Conservation (phyloP, 1,140 invertebrate species). For the Cydia splendana region DNA sequence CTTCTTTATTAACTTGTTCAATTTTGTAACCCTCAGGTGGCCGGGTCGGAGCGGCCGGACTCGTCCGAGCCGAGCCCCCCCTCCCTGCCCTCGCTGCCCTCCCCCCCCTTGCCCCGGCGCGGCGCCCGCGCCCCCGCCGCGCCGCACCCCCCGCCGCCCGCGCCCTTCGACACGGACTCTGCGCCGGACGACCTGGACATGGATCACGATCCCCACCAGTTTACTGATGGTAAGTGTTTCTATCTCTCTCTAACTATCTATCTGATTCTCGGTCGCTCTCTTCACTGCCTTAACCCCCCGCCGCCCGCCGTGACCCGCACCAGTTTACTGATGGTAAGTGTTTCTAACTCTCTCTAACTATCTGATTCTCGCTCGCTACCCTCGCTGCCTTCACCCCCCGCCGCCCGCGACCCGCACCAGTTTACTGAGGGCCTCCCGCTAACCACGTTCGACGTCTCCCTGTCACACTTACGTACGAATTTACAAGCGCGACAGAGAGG, state of each 20-base stretch:
- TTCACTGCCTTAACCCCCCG: slow-evolving; percentile 43
- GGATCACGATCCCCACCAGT: slow-evolving; percentile 43
- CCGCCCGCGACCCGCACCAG: no score
- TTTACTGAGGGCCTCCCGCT: no score
- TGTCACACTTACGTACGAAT: no score
- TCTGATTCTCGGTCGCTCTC: slow-evolving; percentile 3
- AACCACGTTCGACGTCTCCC: no score
- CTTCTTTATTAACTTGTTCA: no score
- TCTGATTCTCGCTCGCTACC: no score
- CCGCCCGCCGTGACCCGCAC: slow-evolving; percentile 36
- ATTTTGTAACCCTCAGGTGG: slow-evolving; percentile 77
- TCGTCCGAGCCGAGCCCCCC: slow-evolving; percentile 73
- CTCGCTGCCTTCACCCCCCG: no score
- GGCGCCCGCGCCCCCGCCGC: slow-evolving; percentile 34
- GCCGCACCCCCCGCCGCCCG: slow-evolving; percentile 41
- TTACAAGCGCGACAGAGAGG: no score
- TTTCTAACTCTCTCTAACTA: no score
- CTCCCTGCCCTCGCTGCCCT: slow-evolving; percentile 42
- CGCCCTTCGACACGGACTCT: slow-evolving; percentile 52
- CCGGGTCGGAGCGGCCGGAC: slow-evolving; percentile 93
- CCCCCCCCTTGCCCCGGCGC: slow-evolving; percentile 34
- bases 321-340: slow-evolving; percentile 34
- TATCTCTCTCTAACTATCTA: background rate
- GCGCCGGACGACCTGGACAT: slow-evolving; percentile 46
- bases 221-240: slow-evolving; percentile 50